Conservation (phyloP, 2,888 invertebrate genomes). For the Neoitamus cyanurus region DNA sequence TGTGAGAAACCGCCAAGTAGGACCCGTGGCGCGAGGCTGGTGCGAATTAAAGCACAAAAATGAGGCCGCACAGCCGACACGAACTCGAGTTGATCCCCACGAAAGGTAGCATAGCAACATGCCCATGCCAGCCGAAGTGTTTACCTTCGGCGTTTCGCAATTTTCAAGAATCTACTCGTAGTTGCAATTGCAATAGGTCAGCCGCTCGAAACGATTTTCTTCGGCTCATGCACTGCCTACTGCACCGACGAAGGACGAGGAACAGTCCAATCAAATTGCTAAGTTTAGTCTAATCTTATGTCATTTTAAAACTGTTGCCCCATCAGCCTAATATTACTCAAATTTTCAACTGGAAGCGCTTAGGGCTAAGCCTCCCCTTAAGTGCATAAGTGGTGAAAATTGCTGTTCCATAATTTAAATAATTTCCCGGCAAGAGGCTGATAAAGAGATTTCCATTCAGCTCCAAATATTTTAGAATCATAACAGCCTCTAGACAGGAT, state of each 20-base stretch:
- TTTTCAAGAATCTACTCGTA: neutral
- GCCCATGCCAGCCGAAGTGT: neutral
- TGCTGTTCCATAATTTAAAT: neutral
- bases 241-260: neutral
- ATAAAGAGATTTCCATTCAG: neutral
- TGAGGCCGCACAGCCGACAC: neutral
- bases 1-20: slow-evolving; percentile 10
- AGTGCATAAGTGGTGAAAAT: neutral
- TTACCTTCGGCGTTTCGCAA: neutral
- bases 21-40: neutral
- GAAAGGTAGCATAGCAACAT: neutral
- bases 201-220: neutral
- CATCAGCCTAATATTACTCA: neutral
- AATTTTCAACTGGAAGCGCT: neutral
- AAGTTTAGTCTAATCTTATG: neutral
- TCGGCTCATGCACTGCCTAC: neutral
- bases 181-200: neutral
- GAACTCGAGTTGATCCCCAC: neutral
- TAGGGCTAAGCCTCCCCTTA: no score
- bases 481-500: neutral
- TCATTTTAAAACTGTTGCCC: neutral
- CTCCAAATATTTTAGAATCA: neutral
- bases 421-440: neutral
- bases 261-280: neutral
- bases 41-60: neutral